A percentile compares a stretch with the other conserved stretches of the same genome.
phyloP scores from a whole-genome alignment of 1,140 invertebrate species.

The Aphelinus certus region DNA sequence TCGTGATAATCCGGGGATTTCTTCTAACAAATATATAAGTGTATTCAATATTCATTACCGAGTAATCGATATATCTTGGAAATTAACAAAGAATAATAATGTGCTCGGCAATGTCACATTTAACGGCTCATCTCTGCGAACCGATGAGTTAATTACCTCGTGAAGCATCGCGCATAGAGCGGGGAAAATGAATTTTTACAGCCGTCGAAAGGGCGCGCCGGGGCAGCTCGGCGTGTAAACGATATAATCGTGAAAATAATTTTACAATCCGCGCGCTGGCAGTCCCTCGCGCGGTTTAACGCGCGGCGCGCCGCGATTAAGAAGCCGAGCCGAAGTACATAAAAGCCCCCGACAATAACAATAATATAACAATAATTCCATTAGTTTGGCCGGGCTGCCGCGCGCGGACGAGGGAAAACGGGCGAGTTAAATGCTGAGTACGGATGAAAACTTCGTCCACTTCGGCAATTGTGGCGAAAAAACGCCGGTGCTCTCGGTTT shows the following conservation, averaged over 20 bases:
- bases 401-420: not conserved
- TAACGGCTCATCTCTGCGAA: too few relatives aligned
- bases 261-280: constrained; percentile 21
- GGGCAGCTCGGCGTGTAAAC: constrained; percentile 15
- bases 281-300: constrained; percentile 12
- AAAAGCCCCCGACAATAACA: constrained; percentile 46
- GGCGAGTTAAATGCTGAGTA: constrained; percentile 30
- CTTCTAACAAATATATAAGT: too few relatives aligned
- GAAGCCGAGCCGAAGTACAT: constrained; percentile 27
- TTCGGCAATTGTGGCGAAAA: constrained; percentile 46
- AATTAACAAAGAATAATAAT: too few relatives aligned
- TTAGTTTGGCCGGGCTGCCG: constrained; percentile 43
- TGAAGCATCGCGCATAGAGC: too few relatives aligned
- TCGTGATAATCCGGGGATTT: too few relatives aligned
- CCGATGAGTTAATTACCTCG: too few relatives aligned
- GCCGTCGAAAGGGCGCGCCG: not conserved
- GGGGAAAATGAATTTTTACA: constrained; percentile 18
- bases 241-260: constrained; percentile 37
- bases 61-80: too few relatives aligned
- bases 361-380: constrained; percentile 54
- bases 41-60: too few relatives aligned
- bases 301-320: constrained; percentile 35
- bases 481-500: constrained; percentile 33
- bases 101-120: too few relatives aligned
- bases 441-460: constrained; percentile 45